Evolutionary conservation across 2,113 vertebrate genomes (phyloP).

Genomic region (Phyllostomus discolor): DNA sequence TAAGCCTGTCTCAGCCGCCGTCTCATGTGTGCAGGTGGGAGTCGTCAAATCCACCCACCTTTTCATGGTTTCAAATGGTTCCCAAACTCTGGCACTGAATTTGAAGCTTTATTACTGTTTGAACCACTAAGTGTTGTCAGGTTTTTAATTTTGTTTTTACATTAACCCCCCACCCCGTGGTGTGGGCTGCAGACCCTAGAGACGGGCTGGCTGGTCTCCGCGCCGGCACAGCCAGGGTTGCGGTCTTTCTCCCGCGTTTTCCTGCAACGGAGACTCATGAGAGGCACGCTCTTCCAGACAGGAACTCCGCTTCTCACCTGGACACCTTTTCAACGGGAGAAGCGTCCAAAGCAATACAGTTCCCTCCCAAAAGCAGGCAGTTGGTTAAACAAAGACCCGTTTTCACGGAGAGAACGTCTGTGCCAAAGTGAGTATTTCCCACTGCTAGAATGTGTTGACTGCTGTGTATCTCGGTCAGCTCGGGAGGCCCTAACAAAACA

Average conservation of each 20-base stretch:
- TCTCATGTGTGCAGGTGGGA: conserved; percentile 48
- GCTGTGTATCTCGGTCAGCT: background rate
- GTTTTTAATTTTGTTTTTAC: background rate
- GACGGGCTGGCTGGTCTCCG: background rate
- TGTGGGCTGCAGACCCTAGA: background rate
- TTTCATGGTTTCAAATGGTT: background rate
- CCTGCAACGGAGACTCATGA: background rate
- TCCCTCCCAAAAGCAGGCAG: conserved; percentile 77
- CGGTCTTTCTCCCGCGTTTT: background rate
- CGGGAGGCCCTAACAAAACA: background rate
- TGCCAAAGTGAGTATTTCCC: conserved; percentile 80
- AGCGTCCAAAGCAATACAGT: conserved; percentile 70
- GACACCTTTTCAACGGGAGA: conserved; percentile 77
- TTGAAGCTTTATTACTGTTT: background rate
- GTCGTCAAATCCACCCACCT: background rate
- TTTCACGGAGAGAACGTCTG: conserved; percentile 77
- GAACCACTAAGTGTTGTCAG: background rate
- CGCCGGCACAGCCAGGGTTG: background rate
- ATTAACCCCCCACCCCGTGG: background rate
- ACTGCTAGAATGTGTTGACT: background rate
- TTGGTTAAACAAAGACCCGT: conserved; percentile 70
- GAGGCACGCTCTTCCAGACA: conserved; percentile 70
- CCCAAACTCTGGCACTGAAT: background rate
- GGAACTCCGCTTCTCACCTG: conserved; percentile 65
- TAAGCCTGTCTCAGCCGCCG: conserved; percentile 22